These are phyloP conservation scores for Hetaerina americana DNA, from an alignment of 1,140 invertebrate genomes.

Conservation along the genomic window DNA sequence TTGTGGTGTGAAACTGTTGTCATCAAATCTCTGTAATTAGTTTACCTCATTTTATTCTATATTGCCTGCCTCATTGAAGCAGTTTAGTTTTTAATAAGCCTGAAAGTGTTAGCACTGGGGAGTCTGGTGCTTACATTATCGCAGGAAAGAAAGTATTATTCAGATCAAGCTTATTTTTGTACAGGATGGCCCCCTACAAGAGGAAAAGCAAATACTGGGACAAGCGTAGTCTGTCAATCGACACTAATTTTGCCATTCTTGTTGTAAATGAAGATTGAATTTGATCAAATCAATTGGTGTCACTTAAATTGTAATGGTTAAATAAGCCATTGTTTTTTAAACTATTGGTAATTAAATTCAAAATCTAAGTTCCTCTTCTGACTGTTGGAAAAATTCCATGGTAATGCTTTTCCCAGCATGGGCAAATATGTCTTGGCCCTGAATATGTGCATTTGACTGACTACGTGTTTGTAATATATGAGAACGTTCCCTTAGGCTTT, in stretches of 20 bases:
- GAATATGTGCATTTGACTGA: background rate
- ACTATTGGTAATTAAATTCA: background rate
- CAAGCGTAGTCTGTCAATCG: background rate
- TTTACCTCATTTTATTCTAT: slow-evolving; percentile 1
- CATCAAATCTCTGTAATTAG: background rate
- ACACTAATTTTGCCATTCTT: background rate
- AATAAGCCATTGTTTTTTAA: background rate
- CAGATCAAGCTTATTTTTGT: background rate
- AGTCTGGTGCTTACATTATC: background rate
- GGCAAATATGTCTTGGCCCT: background rate
- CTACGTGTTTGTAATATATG: background rate
- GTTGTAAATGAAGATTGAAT: background rate
- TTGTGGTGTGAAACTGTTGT: background rate
- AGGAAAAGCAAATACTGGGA: background rate
- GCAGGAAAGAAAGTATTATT: background rate
- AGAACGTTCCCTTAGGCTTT: background rate
- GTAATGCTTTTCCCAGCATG: background rate
- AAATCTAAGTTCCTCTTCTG: background rate
- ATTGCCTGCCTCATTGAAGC: background rate
- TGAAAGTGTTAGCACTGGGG: background rate
- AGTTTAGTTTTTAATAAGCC: background rate
- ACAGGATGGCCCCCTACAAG: background rate
- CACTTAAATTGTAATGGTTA: background rate
- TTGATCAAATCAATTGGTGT: background rate
- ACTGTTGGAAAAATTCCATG: background rate